Percentiles rank a stretch among this genome's conserved stretches.
Conservation (phyloP, 1,140 invertebrate genomes). For the Bombus huntii region DNA sequence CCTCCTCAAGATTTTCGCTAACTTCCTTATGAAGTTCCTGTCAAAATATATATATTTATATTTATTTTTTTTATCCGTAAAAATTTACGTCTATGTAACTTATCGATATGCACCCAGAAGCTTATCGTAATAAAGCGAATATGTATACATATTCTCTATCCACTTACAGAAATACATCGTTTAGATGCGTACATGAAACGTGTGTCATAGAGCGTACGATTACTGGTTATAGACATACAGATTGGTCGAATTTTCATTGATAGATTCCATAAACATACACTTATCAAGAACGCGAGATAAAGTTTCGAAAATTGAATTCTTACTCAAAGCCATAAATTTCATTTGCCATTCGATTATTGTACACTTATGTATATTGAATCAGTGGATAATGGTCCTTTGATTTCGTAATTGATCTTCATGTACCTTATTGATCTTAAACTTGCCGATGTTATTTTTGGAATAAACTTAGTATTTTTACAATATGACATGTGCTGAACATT, state of each 20-base stretch:
- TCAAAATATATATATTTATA: constrained; percentile 66
- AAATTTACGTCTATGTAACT: constrained; percentile 64
- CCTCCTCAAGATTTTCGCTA: constrained; percentile 13
- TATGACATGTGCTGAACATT: background rate
- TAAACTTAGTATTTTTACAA: too few species aligned
- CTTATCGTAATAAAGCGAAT: constrained; percentile 61
- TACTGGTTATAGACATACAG: constrained; percentile 75
- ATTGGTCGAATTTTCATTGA: constrained; percentile 77
- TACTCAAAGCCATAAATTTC: constrained; percentile 25
- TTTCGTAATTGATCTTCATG: constrained; percentile 42
- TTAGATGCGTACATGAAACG: constrained; percentile 30
- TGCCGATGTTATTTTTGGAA: too few species aligned
- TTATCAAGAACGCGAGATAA: constrained; percentile 41
- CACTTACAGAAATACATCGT: constrained; percentile 29
- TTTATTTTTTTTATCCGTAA: constrained; percentile 44
- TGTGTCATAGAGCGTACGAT: constrained; percentile 26
- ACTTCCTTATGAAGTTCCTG: constrained; percentile 53
- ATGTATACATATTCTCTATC: constrained; percentile 25
- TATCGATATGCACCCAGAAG: constrained; percentile 57
- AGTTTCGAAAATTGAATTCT: constrained; percentile 24
- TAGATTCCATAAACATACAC: constrained; percentile 40
- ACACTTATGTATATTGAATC: constrained; percentile 49
- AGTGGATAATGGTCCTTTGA: constrained; percentile 48
- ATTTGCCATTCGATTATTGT: constrained; percentile 43
- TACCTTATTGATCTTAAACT: background rate